Base-by-base conservation (phyloP, 2,888 invertebrate genomes). In the Ctenicera cuprea region DNA sequence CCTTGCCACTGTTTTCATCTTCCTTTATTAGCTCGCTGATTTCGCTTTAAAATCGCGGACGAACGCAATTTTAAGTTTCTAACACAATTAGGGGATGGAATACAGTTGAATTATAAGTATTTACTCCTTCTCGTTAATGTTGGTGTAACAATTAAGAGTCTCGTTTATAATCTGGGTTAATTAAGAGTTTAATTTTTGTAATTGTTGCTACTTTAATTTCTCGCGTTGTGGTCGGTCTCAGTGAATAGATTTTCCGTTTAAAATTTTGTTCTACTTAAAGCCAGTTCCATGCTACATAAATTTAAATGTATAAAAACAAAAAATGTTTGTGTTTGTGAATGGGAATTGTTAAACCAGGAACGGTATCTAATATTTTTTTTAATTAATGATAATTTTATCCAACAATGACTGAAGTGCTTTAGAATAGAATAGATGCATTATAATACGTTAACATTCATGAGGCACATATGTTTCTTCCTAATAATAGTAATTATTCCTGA, bases 21-120 rank as follows among this genome's bases (percentile, higher is more conserved):
- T 30, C 26, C 64, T 37, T 64, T 64, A 64, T 64, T 64, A 33
- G 59, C 59, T 20, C 54, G n/a, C 54, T 8, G 54, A 54, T 54
- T 54, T 30, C 14, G 20, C 30, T 30, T 18, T 48, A 48, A 48
- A 30, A 9, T 20, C n/a, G 26, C 38, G 14, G 37, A 7, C 26
- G 20, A 57, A 30, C 18, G 4, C n/a, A 37, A 38, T 37, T 38
- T 59, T 14, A 33, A 59, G 33, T 16, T 18, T 11, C 12, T 4
- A n/a, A 41, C 41, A 4, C 41, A 41, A 14, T n/a, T 14, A 41
- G 41, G 14, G 48, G 48, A 18, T 2, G 48, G 7, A 5, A 20
- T 18, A 48, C 20, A 18, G 48, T 3, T 9, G 33, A 33, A 33
- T 33, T 33, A 9, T 9, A 33, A 33, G 33, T 33, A 33, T 33